Conservation (phyloP, 2,113 vertebrate genomes). For the Athene noctua region DNA sequence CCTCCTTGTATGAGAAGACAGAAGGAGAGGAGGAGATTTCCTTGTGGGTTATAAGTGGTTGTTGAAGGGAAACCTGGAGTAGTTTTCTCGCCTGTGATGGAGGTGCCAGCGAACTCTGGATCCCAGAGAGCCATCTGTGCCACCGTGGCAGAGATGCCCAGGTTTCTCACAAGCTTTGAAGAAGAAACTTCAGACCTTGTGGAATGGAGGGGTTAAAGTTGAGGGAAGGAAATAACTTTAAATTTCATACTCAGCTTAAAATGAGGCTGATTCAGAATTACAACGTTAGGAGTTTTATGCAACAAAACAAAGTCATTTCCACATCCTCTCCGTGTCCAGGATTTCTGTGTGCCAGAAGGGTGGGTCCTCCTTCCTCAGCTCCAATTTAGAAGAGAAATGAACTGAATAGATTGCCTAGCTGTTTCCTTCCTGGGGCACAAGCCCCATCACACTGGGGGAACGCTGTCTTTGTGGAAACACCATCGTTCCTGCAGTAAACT, state of each 20-base stretch:
- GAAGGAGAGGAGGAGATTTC: neutral
- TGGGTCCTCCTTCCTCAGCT: neutral
- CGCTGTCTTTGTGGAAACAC: neutral
- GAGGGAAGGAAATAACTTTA: neutral
- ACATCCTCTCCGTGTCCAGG: neutral
- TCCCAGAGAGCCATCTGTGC: neutral
- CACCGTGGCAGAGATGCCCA: neutral
- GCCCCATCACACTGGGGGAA: neutral
- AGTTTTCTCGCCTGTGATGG: neutral
- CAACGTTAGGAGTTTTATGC: neutral
- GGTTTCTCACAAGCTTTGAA: fast-evolving
- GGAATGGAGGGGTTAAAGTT: neutral
- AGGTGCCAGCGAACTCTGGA: neutral
- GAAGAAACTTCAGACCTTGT: neutral
- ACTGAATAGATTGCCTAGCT: neutral
- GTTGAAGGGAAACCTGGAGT: neutral
- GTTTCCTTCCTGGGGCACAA: neutral
- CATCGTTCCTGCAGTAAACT: neutral
- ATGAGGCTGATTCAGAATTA: neutral
- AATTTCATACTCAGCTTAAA: slow-evolving; percentile 7
- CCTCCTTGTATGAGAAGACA: neutral
- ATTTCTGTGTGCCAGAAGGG: neutral
- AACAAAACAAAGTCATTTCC: neutral
- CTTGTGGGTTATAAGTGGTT: fast-evolving
- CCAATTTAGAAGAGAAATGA: neutral